Evolutionary conservation across 2,797 vertebrate genomes (phyloP), one percentile per base, ranked within the genome.

Genomic region (Eupleurogrammus muticus): DNA sequence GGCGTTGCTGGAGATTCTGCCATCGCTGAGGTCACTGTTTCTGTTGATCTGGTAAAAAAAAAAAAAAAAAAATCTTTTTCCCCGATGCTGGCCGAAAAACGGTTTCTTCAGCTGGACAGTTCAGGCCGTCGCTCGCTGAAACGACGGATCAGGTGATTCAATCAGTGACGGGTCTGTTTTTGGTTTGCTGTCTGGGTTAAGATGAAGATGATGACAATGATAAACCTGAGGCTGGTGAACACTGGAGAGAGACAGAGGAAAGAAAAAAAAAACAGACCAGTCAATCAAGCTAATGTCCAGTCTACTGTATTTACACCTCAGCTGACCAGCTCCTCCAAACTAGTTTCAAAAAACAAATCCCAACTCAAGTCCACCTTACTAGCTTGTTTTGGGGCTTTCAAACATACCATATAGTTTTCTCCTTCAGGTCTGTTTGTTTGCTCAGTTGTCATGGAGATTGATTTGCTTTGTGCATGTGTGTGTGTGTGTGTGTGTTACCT

Each of bases 171-270:
- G 38, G 42, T 70, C 20, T 34, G 5, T 17, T 62, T 71, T 51
- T 72, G 73, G 69, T 77, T 62, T 78, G 73, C 35, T 46, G 66
- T 71, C 52, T 60, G 62, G 62, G 71, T 79, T 9, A 67, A 57
- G 67, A 79, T 58, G 66, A 79, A 56, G 81, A 28, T 28, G 28
- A 28, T 28, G 28, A 28, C 35, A 70, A 55, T 49, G 56, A 58
- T 60, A 38, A 85, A 82, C 86, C 87, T 85, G 84, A 88, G 84
- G 77, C 56, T 76, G 81, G 61, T 66, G 56, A 68, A 68, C 52
- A 53, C 78, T 87, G 59, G 8, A 35, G 55, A 73, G 32, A 70
- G 9, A 73, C 2, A 73, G 0, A 58, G 54, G 13, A 70, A 5
- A 69, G 5, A 80, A 4, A 60, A 0, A 42, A 2, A 48, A 5